Conservation (phyloP, 2,888 invertebrate genomes). For the Perithous albicinctus region DNA sequence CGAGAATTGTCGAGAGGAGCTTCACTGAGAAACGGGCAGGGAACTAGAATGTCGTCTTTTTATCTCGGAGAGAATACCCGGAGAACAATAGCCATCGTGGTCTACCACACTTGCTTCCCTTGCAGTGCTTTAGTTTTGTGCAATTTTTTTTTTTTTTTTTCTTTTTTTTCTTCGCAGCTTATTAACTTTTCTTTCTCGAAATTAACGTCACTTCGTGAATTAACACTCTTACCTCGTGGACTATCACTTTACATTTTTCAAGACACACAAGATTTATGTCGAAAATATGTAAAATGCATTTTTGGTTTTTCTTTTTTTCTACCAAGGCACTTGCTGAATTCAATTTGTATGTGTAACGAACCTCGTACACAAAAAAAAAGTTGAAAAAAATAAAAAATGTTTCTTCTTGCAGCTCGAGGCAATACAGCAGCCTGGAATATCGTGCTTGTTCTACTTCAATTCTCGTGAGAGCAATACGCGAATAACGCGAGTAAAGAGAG, state of each 20-base stretch:
- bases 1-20: constrained; percentile 58
- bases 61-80: constrained; percentile 23
- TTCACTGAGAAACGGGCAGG: constrained; percentile 34
- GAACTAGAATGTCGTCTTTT: constrained; percentile 26
- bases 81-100: constrained; percentile 26
- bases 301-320: background rate
- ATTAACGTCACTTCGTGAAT: constrained; percentile 29
- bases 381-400: too few relatives aligned
- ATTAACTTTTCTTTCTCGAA: constrained; percentile 45
- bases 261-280: background rate
- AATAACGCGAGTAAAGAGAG: background rate
- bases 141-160: constrained; percentile 42
- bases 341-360: constrained; percentile 10
- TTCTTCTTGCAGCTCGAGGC: background rate
- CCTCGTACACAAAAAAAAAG: background rate
- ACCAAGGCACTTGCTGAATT: background rate
- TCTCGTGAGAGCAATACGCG: background rate
- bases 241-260: constrained; percentile 8
- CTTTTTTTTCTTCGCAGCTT: constrained; percentile 44
- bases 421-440: background rate
- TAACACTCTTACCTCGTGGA: constrained; percentile 9
- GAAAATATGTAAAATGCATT: background rate
- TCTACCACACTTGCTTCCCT: background rate
- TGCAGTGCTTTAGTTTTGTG: constrained; percentile 9
- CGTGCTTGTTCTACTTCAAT: background rate